phyloP scores from a whole-genome alignment of 2,113 vertebrate species.

The Barbus barbus region DNA sequence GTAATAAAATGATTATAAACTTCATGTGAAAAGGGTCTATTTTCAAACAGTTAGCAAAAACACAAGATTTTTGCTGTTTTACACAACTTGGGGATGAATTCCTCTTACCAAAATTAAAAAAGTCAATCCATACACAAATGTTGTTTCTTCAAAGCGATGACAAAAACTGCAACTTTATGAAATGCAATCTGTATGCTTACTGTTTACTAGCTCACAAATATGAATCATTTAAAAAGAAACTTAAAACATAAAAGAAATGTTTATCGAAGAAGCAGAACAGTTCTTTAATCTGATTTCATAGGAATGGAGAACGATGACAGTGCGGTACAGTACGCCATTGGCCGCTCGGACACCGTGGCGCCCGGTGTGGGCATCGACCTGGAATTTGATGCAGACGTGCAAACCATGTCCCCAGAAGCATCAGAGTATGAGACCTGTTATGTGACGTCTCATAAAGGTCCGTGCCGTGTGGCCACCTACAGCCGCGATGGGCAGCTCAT shows the following conservation, averaged over 20 bases:
- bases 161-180: neutral
- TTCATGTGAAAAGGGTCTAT: too few relatives aligned
- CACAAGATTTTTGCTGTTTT: too few relatives aligned
- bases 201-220: too few relatives aligned
- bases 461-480: conserved; percentile 91
- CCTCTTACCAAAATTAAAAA: too few relatives aligned
- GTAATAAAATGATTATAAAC: too few relatives aligned
- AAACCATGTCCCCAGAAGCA: conserved; percentile 97
- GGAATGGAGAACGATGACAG: conserved; percentile 98
- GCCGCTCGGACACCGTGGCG: conserved; percentile 92
- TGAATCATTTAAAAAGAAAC: neutral
- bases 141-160: too few relatives aligned
- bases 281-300: conserved; percentile 59
- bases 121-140: too few relatives aligned
- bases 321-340: conserved; percentile 95
- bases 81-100: too few relatives aligned
- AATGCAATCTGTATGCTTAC: neutral
- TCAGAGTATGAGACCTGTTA: conserved; percentile 98
- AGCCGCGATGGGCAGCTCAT: conserved; percentile 96
- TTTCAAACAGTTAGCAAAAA: too few relatives aligned
- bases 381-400: conserved; percentile 96
- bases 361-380: conserved; percentile 95
- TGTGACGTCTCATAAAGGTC: conserved; percentile 96
- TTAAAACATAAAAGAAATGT: too few relatives aligned
- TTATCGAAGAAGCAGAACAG: neutral